Evolutionary conservation across 2,888 invertebrate species (phyloP).

Genomic region (Hoplodrina ambigua): DNA sequence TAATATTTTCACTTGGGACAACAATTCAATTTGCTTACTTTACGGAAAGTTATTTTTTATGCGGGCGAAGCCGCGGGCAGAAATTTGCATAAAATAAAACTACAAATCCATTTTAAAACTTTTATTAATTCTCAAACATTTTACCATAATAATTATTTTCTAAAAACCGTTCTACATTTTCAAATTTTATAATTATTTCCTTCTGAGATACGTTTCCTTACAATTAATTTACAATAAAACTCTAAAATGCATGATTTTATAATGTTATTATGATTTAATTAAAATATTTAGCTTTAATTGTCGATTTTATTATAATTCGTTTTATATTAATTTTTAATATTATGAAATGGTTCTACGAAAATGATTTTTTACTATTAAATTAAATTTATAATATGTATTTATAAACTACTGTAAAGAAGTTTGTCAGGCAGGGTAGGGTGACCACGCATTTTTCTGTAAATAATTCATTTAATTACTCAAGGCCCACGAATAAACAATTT

Average conservation of each 20-base stretch:
- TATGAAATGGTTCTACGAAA: conserved; percentile 1
- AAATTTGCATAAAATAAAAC: conserved; percentile 9
- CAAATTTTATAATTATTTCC: conserved; percentile 19
- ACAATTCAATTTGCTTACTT: too few relatives aligned
- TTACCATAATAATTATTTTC: conserved; percentile 43
- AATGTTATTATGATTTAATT: not conserved
- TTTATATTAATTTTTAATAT: not conserved
- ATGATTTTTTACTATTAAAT: not conserved
- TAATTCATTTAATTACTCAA: too few relatives aligned
- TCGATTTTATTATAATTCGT: not conserved
- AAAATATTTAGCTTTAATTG: not conserved
- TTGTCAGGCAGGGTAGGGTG: not conserved
- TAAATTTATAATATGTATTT: not conserved
- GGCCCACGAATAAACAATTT: too few relatives aligned
- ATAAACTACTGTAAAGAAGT: not conserved
- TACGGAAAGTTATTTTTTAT: too few relatives aligned
- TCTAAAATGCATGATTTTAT: conserved; percentile 14
- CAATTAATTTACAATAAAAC: conserved; percentile 19
- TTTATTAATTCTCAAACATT: conserved; percentile 62
- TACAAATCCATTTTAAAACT: conserved; percentile 31
- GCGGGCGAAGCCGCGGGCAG: too few relatives aligned
- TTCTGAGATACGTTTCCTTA: conserved; percentile 8
- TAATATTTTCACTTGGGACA: too few relatives aligned
- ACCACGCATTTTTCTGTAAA: not conserved
- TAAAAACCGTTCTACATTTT: conserved; percentile 54